Percentiles rank a stretch among this genome's conserved stretches.
phyloP scores from a whole-genome alignment of 2,797 vertebrate genomes.

The Delichon dasypus region DNA sequence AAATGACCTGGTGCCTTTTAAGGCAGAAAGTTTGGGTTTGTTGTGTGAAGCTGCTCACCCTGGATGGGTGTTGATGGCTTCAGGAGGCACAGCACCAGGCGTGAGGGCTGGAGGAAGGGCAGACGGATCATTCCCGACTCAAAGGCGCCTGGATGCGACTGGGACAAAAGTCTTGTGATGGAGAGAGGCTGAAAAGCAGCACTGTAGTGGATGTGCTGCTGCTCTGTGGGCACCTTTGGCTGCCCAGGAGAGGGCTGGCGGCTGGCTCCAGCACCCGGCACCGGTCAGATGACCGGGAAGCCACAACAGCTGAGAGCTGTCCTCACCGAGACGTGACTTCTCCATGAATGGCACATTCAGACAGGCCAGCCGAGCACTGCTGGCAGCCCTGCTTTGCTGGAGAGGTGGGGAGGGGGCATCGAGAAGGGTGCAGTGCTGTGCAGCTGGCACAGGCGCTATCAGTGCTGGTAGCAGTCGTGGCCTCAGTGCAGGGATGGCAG shows the following conservation, averaged over 20 bases:
- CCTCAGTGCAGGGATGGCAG: background rate
- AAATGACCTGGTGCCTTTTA: background rate
- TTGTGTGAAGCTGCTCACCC: background rate
- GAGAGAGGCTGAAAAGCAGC: constrained; percentile 21
- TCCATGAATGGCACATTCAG: constrained; percentile 23
- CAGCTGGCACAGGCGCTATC: background rate
- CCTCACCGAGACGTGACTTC: background rate
- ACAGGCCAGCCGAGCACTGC: background rate
- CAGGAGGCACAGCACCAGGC: background rate
- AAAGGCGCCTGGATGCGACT: background rate
- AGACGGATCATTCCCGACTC: background rate
- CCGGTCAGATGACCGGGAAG: background rate
- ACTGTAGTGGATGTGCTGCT: background rate
- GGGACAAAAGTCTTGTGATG: constrained; percentile 36
- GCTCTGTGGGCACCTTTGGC: background rate
- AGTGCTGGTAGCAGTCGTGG: background rate
- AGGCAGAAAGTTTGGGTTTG: background rate
- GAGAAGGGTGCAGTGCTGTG: background rate
- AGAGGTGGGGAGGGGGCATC: fast-evolving
- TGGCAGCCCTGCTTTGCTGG: background rate
- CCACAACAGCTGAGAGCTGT: constrained; percentile 22
- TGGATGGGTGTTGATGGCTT: fast-evolving
- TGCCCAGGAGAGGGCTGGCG: background rate
- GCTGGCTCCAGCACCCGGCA: background rate
- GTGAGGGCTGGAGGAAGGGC: background rate